Percentiles rank a stretch among this genome's conserved stretches.
phyloP scores from a whole-genome alignment of 2,888 invertebrate species.

The Mythimna ferrago region DNA sequence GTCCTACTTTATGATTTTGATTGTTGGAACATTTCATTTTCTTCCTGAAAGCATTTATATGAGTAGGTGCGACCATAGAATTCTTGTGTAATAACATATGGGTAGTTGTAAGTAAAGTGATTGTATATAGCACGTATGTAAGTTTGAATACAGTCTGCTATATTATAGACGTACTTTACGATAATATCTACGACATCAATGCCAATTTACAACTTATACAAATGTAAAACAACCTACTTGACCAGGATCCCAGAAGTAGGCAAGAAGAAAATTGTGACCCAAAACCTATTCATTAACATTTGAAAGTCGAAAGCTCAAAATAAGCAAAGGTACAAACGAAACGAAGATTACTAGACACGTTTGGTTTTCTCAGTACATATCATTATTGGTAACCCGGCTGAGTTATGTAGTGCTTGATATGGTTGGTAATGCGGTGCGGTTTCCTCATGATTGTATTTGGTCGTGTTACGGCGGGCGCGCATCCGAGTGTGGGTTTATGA shows the following conservation, averaged over 20 bases:
- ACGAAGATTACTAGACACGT: constrained; percentile 58
- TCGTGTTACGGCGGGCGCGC: constrained; percentile 73
- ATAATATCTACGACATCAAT: constrained; percentile 37
- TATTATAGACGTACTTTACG: constrained; percentile 24
- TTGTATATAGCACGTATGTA: constrained; percentile 9
- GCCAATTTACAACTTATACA: constrained; percentile 45
- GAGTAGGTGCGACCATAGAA: background rate
- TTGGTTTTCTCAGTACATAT: constrained; percentile 63
- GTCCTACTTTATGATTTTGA: constrained; percentile 26
- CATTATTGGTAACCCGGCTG: constrained; percentile 66
- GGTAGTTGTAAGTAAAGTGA: background rate
- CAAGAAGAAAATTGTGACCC: constrained; percentile 51
- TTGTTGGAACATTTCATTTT: constrained; percentile 7
- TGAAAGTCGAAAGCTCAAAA: constrained; percentile 63
- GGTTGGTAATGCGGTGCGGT: constrained; percentile 65
- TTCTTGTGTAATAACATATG: background rate
- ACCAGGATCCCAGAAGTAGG: constrained; percentile 37
- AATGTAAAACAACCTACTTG: constrained; percentile 29
- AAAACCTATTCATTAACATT: constrained; percentile 51
- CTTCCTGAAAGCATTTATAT: constrained; percentile 19
- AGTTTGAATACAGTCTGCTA: constrained; percentile 19
- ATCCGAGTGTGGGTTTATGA: constrained; percentile 73
- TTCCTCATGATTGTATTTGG: constrained; percentile 69
- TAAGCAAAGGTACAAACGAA: constrained; percentile 49
- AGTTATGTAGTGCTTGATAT: constrained; percentile 58